Conservation (phyloP, 2,797 vertebrate species). For the Anableps anableps region DNA sequence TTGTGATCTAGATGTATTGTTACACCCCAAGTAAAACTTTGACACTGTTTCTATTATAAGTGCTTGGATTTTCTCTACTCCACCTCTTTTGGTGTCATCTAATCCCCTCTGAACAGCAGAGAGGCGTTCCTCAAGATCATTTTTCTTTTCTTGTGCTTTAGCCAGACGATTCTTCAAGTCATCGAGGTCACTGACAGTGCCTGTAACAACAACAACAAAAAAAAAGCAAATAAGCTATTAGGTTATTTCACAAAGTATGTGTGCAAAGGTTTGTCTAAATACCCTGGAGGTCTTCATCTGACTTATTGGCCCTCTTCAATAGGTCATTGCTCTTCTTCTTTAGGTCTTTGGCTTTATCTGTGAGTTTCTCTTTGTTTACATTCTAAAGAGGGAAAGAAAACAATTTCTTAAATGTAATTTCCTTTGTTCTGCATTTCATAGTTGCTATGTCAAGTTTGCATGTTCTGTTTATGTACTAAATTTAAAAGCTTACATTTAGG, state of each 20-base stretch:
- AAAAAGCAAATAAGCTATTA: slow-evolving; percentile 1
- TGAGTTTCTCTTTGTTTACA: slow-evolving; percentile 83
- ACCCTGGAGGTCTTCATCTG: slow-evolving; percentile 83
- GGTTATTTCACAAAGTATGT: not conserved
- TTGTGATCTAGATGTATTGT: not conserved
- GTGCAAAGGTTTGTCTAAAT: slow-evolving; percentile 26
- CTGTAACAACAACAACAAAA: slow-evolving; percentile 68
- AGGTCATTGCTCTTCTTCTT: slow-evolving; percentile 78
- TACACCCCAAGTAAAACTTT: not conserved
- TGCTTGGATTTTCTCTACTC: slow-evolving; percentile 51
- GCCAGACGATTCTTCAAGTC: slow-evolving; percentile 80
- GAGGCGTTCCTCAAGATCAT: slow-evolving; percentile 79
- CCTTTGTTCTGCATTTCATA: not conserved
- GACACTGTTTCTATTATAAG: not conserved
- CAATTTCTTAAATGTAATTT: not conserved
- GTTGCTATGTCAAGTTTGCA: not conserved
- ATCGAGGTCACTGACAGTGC: slow-evolving; percentile 68
- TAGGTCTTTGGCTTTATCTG: slow-evolving; percentile 83
- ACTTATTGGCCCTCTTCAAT: slow-evolving; percentile 72
- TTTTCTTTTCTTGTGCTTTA: slow-evolving; percentile 80
- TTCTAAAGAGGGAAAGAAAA: slow-evolving; percentile 74
- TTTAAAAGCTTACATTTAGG: slow-evolving; percentile 80
- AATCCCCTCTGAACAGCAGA: slow-evolving; percentile 74
- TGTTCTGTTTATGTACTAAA: not conserved
- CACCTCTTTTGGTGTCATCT: slow-evolving; percentile 85